Base-by-base conservation (phyloP, 2,888 invertebrate genomes). In the Caenorhabditis sp. region DNA sequence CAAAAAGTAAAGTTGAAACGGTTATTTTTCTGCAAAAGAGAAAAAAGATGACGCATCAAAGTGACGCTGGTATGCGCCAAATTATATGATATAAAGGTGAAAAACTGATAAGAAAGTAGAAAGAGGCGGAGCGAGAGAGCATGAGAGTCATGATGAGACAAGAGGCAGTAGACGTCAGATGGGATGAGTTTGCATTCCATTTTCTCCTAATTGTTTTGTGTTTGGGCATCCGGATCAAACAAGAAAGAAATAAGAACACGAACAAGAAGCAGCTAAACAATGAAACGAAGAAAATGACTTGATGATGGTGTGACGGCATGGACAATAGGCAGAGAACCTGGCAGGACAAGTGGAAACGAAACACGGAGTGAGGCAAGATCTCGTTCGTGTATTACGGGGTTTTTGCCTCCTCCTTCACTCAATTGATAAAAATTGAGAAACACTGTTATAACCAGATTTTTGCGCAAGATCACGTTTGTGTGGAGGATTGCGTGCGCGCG, bases 391-490 rank as follows among this genome's bases (percentile, higher is more conserved):
- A 61, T 61, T 61, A 55, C 61, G 61, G 61, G 68, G 68, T 68
- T 68, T 59, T 59, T 50, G 30, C 35, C 58, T 52, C 20, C 43
- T 50, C 41, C 58, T 68, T 56, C 43, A 50, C 43, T 55, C 68
- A 37, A 52, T 71, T 61, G 70, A 71, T 61, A 61, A 61, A 66
- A 71, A 59, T 61, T n/a, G n/a, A n/a, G 61, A 71, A 61, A 55
- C 70, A 68, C 56, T 58, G 68, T 68, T 55, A 66, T 50, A 71
- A 71, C 61, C 46, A 72, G 72, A 56, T 72, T 63, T 72, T 72
- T 72, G 55, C 63, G 61, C 71, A 68, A 59, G 68, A 68, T 68
- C 68, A 68, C 68, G 68, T 68, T 68, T 68, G 59, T 59, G 59
- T 59, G 50, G 68, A 56, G 56, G 58, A 55, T 53, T 71, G 61